Percentiles rank a stretch among this genome's conserved stretches.
Evolutionary conservation across 2,113 vertebrate genomes (phyloP).

Genomic region (Thymallus thymallus): DNA sequence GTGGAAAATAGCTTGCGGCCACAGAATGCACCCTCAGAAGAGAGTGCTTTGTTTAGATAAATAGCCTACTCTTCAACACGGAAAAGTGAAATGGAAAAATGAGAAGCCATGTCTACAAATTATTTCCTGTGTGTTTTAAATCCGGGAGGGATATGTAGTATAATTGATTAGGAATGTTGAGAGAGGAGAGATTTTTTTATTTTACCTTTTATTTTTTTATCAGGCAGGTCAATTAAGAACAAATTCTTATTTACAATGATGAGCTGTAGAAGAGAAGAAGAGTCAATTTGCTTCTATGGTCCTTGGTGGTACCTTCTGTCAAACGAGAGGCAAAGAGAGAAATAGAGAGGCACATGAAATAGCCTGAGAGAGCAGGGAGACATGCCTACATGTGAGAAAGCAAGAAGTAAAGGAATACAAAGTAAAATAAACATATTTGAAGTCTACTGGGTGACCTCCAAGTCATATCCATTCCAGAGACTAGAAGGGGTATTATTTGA

Average conservation of each 20-base stretch:
- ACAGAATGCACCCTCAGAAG: slow-evolving; percentile 60
- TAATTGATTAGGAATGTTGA: slow-evolving; percentile 46
- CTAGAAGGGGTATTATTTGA: too few relatives aligned
- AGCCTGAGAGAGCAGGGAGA: too few relatives aligned
- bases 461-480: background rate
- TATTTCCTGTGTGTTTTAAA: slow-evolving; percentile 57
- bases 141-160: slow-evolving; percentile 40
- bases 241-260: too few relatives aligned
- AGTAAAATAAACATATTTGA: background rate
- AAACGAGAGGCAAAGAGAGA: background rate
- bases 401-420: background rate
- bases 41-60: slow-evolving; percentile 71
- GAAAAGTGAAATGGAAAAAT: slow-evolving; percentile 58
- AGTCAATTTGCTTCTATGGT: background rate
- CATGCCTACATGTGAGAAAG: background rate
- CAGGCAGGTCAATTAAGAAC: too few relatives aligned
- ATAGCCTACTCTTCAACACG: slow-evolving; percentile 69
- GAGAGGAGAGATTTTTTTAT: background rate
- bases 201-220: background rate
- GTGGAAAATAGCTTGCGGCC: slow-evolving; percentile 79
- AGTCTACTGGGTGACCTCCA: background rate
- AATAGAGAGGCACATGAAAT: background rate
- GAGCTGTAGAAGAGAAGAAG: slow-evolving; percentile 40
- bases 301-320: background rate
- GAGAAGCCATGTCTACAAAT: slow-evolving; percentile 64